Base-by-base conservation (phyloP, 2,888 invertebrate genomes). In the Leucania comma region DNA sequence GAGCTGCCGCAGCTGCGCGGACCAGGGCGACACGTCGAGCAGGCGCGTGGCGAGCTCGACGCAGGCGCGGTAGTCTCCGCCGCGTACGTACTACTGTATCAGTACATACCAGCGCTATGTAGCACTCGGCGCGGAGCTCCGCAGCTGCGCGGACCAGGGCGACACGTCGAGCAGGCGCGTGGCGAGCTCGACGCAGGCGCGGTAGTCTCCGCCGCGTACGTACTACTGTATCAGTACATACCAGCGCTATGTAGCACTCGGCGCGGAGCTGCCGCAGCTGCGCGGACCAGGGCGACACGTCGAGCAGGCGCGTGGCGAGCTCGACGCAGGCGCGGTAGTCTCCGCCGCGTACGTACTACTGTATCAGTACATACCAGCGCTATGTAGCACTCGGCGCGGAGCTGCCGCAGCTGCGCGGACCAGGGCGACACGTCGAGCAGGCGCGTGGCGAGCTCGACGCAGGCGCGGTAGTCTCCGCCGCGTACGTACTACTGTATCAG, bases 191-290 rank as follows among this genome's bases (percentile, higher is more conserved):
- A 32, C 32, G 48, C 48, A 20, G 20, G 48, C 48, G 48, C 48
- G 48, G 22, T 10, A 22, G n/a, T 9, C 42, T 42, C 42, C 42
- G 17, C 50, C 32, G 50, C 50, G 22, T 42, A 42, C 42, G 50
- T 50, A 50, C 22, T 50, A 35, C n/a, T 48, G 10, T 20, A 1
- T 3, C 12, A 42, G 42, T 35, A 72, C 88, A 88, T 63, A 96
- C 96, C 90, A 96, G 91, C 20, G 96, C 97, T 79, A 98, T 97
- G 89, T 98, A 98, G 90, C 98, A 98, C 87, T 99, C 98, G 0
- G 99, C 98, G 58, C 99, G 95, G 61, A 98, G 96, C 92, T 99
- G 98, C 53, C 53, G 54, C 42, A 42, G 42, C 32, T 32, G 32
- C 32, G 32, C 32, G 32, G 32, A 32, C 32, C 32, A 32, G 32